These are phyloP conservation scores for Hippolais icterina DNA, from an alignment of 2,113 vertebrate genomes.

Conservation along the genomic window DNA sequence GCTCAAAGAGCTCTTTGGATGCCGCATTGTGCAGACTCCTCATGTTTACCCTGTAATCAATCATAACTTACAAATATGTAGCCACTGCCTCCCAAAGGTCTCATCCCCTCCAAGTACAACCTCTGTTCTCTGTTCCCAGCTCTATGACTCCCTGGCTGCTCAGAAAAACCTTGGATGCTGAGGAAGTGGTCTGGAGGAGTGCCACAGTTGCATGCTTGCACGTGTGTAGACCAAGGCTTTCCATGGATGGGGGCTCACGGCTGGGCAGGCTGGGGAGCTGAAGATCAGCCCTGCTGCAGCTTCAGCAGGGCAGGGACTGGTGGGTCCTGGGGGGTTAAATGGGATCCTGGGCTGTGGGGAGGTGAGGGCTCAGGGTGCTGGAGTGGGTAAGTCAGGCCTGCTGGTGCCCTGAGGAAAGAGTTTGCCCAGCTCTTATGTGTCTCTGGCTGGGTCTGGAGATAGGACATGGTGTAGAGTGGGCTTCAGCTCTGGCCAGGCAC, in stretches of 20 bases:
- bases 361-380: accelerated
- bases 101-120: not conserved
- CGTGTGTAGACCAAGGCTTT: not conserved
- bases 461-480: not conserved
- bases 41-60: constrained; percentile 3
- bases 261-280: not conserved
- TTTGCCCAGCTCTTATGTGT: accelerated
- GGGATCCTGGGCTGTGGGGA: not conserved
- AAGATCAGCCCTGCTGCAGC: not conserved
- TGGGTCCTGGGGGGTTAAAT: too few species aligned
- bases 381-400: not conserved
- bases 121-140: constrained; percentile 5
- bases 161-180: not conserved
- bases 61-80: constrained; percentile 27
- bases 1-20: not conserved
- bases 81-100: not conserved
- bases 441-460: not conserved
- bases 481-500: not conserved
- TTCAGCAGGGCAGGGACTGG: not conserved
- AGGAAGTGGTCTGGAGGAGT: not conserved
- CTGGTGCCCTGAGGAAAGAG: not conserved
- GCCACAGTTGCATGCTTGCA: not conserved
- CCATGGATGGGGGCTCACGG: not conserved
- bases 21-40: not conserved
- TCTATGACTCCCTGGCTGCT: not conserved